These are phyloP conservation scores for Shinisaurus crocodilurus DNA, from an alignment of 2,113 vertebrate genomes.

Conservation along the genomic window DNA sequence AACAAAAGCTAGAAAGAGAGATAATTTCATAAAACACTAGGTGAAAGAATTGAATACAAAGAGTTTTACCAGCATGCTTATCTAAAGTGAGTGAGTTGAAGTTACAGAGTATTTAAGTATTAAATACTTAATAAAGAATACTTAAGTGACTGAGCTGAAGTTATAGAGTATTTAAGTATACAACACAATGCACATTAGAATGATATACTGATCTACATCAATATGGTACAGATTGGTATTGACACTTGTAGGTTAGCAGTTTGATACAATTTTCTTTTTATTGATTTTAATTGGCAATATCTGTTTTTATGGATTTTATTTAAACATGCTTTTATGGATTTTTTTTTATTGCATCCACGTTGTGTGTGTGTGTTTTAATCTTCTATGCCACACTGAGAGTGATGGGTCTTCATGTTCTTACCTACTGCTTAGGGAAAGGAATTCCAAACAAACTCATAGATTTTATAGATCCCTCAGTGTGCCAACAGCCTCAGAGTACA, in stretches of 20 bases:
- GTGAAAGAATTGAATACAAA: not conserved
- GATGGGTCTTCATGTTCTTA: no score
- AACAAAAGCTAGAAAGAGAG: not conserved
- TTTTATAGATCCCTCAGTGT: no score
- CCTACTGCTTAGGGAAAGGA: no score
- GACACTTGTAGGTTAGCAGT: not conserved
- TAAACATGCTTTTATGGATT: no score
- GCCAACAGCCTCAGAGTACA: no score
- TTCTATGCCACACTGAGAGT: no score
- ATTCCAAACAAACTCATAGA: no score
- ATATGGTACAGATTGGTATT: not conserved
- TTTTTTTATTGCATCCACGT: no score
- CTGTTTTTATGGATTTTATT: no score
- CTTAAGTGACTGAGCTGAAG: no score
- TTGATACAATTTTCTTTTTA: not conserved
- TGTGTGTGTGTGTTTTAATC: no score
- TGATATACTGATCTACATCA: not conserved
- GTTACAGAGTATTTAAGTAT: not conserved
- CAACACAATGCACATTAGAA: not conserved
- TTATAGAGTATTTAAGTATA: not conserved
- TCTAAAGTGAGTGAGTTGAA: not conserved
- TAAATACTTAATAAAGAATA: no score
- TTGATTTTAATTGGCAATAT: not conserved
- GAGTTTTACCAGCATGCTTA: not conserved
- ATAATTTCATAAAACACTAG: not conserved